A percentile compares a stretch with the other conserved stretches of the same genome.
Conservation (phyloP, 2,113 vertebrate species). For the Phasianus colchicus region DNA sequence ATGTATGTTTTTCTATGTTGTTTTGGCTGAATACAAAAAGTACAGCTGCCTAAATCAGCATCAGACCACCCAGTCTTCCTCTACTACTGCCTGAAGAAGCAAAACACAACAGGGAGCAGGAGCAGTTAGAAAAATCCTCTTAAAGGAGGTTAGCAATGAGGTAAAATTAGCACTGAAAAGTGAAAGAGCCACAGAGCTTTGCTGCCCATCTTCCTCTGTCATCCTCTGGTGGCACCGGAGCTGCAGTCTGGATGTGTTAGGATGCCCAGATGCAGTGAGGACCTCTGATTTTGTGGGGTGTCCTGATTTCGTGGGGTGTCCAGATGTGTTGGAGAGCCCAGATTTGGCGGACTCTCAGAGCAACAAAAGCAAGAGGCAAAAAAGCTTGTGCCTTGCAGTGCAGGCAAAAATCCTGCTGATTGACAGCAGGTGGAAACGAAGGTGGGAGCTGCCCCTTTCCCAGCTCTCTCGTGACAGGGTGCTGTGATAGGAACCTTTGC, state of each 20-base stretch:
- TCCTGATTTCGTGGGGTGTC: background rate
- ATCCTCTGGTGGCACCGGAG: background rate
- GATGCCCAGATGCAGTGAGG: background rate
- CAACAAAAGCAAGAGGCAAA: background rate
- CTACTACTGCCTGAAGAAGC: background rate
- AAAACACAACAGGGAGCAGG: background rate
- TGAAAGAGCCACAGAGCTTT: background rate
- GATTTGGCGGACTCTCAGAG: rapidly evolving
- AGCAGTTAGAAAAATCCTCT: background rate
- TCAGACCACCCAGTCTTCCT: background rate
- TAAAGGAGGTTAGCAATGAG: rapidly evolving
- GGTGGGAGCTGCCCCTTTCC: background rate
- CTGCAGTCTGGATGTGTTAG: background rate
- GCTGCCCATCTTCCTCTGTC: rapidly evolving
- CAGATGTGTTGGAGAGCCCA: background rate
- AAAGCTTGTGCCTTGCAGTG: rapidly evolving
- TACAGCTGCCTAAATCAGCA: background rate
- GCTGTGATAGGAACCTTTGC: background rate
- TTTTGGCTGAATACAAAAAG: background rate
- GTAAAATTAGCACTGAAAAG: background rate
- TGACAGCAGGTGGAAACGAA: background rate
- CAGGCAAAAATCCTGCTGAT: background rate
- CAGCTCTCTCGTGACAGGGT: rapidly evolving
- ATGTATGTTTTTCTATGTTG: background rate
- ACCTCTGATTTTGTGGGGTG: rapidly evolving